Conservation (phyloP, 2,888 invertebrate species). For the Cecidostiba fungosa region DNA sequence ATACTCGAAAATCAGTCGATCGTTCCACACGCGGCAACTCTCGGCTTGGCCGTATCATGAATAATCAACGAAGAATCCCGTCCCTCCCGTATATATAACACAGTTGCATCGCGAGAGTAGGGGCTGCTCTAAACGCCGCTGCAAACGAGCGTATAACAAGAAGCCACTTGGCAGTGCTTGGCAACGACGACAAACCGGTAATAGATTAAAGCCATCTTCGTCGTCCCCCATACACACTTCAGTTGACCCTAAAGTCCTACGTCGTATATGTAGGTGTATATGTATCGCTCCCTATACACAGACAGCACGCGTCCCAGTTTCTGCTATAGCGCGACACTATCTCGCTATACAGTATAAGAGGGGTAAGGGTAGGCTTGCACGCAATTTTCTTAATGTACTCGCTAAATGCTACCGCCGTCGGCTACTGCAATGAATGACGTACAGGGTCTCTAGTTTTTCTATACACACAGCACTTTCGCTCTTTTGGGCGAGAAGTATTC, state of each 20-base stretch:
- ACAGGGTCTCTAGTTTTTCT: background rate
- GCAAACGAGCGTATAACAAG: conserved; percentile 78
- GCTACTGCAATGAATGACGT: conserved; percentile 40
- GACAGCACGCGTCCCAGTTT: conserved; percentile 40
- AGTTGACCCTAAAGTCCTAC: conserved; percentile 75
- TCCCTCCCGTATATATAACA: no score
- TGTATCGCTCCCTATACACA: background rate
- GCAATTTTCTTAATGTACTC: conserved; percentile 80
- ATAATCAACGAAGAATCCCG: conserved; percentile 37
- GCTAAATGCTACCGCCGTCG: conserved; percentile 72
- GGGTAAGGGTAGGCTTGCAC: conserved; percentile 58
- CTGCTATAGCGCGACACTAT: conserved; percentile 3
- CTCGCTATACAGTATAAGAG: background rate
- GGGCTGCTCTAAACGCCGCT: conserved; percentile 51
- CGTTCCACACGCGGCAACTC: conserved; percentile 24
- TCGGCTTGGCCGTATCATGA: conserved; percentile 33
- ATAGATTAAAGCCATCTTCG: conserved; percentile 79
- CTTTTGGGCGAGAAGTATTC: background rate
- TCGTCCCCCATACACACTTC: conserved; percentile 71
- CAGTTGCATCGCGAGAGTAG: no score
- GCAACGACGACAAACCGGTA: conserved; percentile 68
- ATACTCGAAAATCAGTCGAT: background rate
- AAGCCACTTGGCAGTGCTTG: conserved; percentile 75
- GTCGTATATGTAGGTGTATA: background rate
- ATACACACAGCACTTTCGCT: background rate